Base-by-base conservation (phyloP, 2,888 invertebrate genomes). In the Tachina grossa region DNA sequence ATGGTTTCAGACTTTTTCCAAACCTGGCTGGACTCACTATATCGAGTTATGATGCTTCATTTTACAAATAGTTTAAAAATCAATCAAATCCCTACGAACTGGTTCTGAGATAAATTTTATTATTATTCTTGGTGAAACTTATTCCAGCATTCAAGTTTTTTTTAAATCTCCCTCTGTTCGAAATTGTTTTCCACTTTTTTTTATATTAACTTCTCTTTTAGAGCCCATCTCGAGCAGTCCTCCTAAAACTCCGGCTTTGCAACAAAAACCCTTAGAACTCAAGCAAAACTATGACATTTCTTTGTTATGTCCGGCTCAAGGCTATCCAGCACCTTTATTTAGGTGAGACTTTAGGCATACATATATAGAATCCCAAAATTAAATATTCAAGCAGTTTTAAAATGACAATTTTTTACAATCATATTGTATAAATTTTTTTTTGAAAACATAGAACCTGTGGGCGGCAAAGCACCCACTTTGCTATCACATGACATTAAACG, bases 261-360 rank as follows among this genome's bases (percentile, higher is more conserved):
- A 92, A 9, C 91, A 92, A 83, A 92, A 92, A 87, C 92, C 92
- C 10, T 87, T 92, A 63, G 91, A 91, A 43, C 75, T 91, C 41
- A 88, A 87, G 11, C 85, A 88, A 57, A 81, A 86, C 4, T 87
- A 88, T 53, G 85, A 89, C 9, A 89, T 92, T 55, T 92, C 92
- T 0, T 92, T 96, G 88, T 92, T 95, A 88, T 96, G 96, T 92
- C 96, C 96, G 79, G 96, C 96, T 47, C 96, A 96, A 93, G 96
- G 95, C 66, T 96, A 94, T 93, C 96, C 96, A 86, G 95, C 96
- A 89, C 96, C 96, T 89, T 92, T 94, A 89, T 95, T 95, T 94
- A 95, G 95, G 95, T 96, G 89, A 89, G 88, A 41, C 14, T 2
- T n/a, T 3, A 22, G 9, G 10, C 41, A 31, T 22, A 53, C 22